These are phyloP conservation scores for Aculops lycopersici DNA, from an alignment of 1,140 invertebrate genomes.

Conservation along the genomic window DNA sequence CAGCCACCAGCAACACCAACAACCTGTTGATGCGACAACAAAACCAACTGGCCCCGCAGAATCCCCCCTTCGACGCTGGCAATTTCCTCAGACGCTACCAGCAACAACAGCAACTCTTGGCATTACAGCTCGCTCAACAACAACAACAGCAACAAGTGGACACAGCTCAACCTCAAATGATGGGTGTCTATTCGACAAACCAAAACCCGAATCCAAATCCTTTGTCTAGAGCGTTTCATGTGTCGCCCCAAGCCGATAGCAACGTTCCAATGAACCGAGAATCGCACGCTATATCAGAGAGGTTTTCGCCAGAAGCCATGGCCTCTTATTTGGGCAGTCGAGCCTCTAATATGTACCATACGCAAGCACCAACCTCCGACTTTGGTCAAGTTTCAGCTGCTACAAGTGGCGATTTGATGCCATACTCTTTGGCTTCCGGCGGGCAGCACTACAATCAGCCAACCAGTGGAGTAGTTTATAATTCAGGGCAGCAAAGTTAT, in stretches of 20 bases:
- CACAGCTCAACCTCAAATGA: neutral
- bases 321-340: neutral
- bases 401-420: no score
- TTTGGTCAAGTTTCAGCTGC: no score
- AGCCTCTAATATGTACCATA: neutral
- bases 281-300: no score
- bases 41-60: neutral
- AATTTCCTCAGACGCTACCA: neutral
- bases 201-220: neutral
- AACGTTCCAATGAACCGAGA: neutral
- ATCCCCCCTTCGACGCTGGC: neutral
- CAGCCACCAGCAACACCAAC: neutral
- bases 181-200: neutral
- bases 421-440: no score
- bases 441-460: no score
- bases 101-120: no score
- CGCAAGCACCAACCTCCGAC: no score
- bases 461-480: no score
- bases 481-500: no score
- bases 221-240: neutral
- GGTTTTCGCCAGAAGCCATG: neutral
- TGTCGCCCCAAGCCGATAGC: neutral
- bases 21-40: neutral
- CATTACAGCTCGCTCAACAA: neutral
- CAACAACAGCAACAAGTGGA: neutral